Evolutionary conservation across 2,797 vertebrate species (phyloP), one percentile per base, ranked within the genome.

Genomic region (Cryptoblepharus egeriae): DNA sequence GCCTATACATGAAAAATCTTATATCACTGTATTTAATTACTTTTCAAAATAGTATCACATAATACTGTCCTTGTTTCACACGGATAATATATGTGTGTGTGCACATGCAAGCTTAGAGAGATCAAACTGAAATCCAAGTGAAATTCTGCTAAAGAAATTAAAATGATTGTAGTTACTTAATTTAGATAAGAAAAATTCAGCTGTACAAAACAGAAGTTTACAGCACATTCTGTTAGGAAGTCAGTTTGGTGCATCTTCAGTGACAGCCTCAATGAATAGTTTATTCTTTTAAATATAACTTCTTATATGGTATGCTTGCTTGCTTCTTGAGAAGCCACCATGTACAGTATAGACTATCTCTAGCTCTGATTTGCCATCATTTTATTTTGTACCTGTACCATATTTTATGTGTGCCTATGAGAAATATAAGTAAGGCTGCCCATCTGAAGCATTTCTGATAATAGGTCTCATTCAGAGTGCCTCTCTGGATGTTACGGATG

Each of bases 361-460:
- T 11, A 37, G 61, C 15, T 10, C 30, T 49, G 15, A 20, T 67
- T 67, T 67, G 22, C 32, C 32, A 39, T 58, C 35, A 60, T 26
- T 28, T 67, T 30, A 52, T 49, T 67, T 24, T 35, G 30, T 55
- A 39, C 18, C 9, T 39, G 39, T 68, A 55, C 26, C n/a, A n/a
- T n/a, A 67, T 37, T 18, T 9, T n/a, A 20, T 16, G 39, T 71
- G 30, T 8, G 39, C 15, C 18, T 42, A 42, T 52, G 26, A 65
- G 55, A 3, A 1, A 3, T 2, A 7, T 49, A 12, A 9, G 12
- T 49, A 42, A 42, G 39, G 15, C 10, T 1, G 58, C 60, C 6
- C 84, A 3, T 81, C 55, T 83, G 80, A 90, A 35, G 39, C 3
- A 12, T 75, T 68, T 42, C 0, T 1, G 35, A 85, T 10, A 85